Conservation (phyloP, 2,113 vertebrate species). For the Pampusana beccarii region DNA sequence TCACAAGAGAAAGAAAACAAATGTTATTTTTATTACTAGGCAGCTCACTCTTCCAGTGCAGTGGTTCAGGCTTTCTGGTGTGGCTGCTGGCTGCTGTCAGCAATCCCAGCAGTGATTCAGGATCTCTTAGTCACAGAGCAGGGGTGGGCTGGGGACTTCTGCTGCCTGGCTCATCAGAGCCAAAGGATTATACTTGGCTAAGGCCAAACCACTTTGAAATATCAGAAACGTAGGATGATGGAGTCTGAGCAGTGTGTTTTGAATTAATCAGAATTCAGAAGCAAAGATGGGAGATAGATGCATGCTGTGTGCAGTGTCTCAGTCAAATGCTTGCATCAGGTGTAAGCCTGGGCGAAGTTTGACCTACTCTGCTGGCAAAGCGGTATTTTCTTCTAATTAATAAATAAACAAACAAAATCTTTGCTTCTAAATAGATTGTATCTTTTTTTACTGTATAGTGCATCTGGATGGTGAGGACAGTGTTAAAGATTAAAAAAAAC, state of each 20-base stretch:
- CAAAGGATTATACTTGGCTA: not conserved
- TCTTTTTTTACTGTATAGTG: not conserved
- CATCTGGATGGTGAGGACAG: not conserved
- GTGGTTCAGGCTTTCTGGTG: not conserved
- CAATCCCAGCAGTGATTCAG: not conserved
- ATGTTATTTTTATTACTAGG: constrained; percentile 14
- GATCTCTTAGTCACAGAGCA: not conserved
- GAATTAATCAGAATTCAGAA: not conserved
- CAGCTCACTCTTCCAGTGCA: not conserved
- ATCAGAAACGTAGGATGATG: not conserved
- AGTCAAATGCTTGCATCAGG: not conserved
- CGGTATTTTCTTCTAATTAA: not conserved
- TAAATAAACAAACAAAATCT: not conserved
- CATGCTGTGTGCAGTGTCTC: rapidly evolving
- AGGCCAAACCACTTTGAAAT: not conserved
- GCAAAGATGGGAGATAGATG: not conserved
- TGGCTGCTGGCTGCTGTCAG: not conserved
- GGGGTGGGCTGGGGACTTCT: not conserved
- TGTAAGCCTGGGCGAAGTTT: not conserved
- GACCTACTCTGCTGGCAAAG: not conserved
- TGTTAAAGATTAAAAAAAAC: not conserved
- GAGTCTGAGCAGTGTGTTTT: not conserved
- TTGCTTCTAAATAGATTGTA: not conserved
- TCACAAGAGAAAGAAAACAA: constrained; percentile 12
- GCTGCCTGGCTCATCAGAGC: not conserved